phyloP scores from a whole-genome alignment of 2,888 invertebrate species.

The Serrognathus titanus region DNA sequence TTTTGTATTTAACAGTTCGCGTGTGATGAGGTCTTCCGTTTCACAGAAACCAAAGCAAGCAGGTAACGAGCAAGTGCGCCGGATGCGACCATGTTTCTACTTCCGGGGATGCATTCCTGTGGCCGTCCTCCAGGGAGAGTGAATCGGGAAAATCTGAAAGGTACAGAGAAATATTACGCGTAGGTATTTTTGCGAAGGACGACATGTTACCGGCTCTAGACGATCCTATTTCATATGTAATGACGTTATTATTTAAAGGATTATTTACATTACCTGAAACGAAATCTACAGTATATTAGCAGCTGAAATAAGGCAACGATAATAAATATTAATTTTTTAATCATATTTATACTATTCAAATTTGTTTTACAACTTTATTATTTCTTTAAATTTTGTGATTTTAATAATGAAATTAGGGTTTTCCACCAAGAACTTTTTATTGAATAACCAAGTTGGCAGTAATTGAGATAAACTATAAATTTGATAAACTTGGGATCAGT shows the following conservation, averaged over 20 bases:
- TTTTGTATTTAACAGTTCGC: conserved; percentile 2
- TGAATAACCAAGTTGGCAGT: no score
- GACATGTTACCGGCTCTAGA: conserved; percentile 17
- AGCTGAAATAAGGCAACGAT: no score
- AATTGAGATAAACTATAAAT: no score
- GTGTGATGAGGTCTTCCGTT: background rate
- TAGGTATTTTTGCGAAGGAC: background rate
- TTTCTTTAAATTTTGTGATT: no score
- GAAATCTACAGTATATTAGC: background rate
- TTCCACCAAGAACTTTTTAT: no score
- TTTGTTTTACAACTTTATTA: no score
- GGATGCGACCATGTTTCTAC: conserved; percentile 4
- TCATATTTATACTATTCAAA: no score
- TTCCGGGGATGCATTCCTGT: conserved; percentile 4
- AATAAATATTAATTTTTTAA: no score
- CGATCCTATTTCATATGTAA: conserved; percentile 23
- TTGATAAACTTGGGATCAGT: no score
- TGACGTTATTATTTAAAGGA: conserved; percentile 14
- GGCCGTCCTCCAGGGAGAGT: conserved; percentile 22
- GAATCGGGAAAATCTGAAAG: conserved; percentile 22
- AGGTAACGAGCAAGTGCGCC: conserved; percentile 10
- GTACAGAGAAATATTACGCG: background rate
- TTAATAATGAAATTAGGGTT: no score
- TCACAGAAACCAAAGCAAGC: conserved; percentile 11
- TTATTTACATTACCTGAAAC: conserved; percentile 10